Evolutionary conservation across 2,888 invertebrate species (phyloP), one percentile per base, ranked within the genome.

Genomic region (Diabrotica balteata): DNA sequence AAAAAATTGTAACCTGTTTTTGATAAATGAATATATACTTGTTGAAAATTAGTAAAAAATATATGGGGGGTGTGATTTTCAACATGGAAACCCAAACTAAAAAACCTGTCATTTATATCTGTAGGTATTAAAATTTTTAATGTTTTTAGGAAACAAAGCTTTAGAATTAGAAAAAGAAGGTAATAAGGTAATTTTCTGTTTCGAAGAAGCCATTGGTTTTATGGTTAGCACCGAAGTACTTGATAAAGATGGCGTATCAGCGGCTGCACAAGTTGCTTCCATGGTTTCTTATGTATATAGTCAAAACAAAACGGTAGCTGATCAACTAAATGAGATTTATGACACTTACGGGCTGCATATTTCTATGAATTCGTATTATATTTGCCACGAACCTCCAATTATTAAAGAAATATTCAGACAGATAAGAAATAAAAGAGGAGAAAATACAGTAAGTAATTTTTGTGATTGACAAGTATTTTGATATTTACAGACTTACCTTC

Each of bases 161-260:
- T 86, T 91, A 45, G 89, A 95, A 7, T 84, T 97, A 63, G 84
- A 91, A 47, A 85, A 88, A 66, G 84, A 90, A 64, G 93, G 91
- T 44, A 93, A 94, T 77, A 84, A 86, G 8, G 93, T 97, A 0
- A 82, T 99, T 62, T 96, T 98, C 84, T 97, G 97, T 0, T 99
- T 94, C 84, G 99, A 99, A 82, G 99, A 99, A 85, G 98, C 98
- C 0, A 98, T 99, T 80, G 99, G 98, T 0, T 98, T 94, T 81
- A 98, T 99, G 98, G 94, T 94, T 80, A 92, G 93, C n/a, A 87
- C 90, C 4, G 86, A 86, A 7, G 96, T 98, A 6, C 86, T 97
- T 5, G 99, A 99, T 82, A 99, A 99, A 82, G 99, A 99, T 84
- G 99, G 99, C 0, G 89, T 99, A 1, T 93, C 93, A 47, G 97